phyloP scores from a whole-genome alignment of 2,888 invertebrate species.

The Nymphalis polychloros region DNA sequence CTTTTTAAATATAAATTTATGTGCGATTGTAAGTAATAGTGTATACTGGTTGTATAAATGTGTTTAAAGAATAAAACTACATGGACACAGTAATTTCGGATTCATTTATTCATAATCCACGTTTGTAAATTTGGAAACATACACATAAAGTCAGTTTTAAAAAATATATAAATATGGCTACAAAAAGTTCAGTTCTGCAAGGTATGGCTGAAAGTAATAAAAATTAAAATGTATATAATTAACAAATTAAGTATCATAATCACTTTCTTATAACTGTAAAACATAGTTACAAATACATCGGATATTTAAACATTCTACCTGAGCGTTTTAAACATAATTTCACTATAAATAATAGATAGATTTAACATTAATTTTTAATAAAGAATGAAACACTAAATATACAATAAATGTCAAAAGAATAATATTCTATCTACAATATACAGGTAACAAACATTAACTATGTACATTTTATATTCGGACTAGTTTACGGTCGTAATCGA shows the following conservation, averaged over 20 bases:
- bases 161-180: slow-evolving; percentile 80
- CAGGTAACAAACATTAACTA: slow-evolving; percentile 82
- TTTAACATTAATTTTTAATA: slow-evolving; percentile 67
- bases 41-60: not conserved
- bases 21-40: not conserved
- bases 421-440: slow-evolving; percentile 81
- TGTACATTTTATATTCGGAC: slow-evolving; percentile 80
- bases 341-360: slow-evolving; percentile 74
- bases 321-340: slow-evolving; percentile 68
- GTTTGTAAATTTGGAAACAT: slow-evolving; percentile 78
- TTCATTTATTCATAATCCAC: slow-evolving; percentile 80
- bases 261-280: slow-evolving; percentile 53
- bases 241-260: slow-evolving; percentile 63
- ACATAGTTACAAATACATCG: slow-evolving; percentile 48
- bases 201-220: slow-evolving; percentile 61
- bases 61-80: slow-evolving; percentile 42
- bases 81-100: slow-evolving; percentile 55
- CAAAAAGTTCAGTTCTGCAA: slow-evolving; percentile 68
- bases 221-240: slow-evolving; percentile 52
- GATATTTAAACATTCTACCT: slow-evolving; percentile 60
- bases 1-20: not conserved
- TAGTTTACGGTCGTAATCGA: slow-evolving; percentile 77
- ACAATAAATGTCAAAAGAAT: slow-evolving; percentile 77
- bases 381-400: slow-evolving; percentile 72
- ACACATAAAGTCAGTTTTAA: slow-evolving; percentile 71